These are phyloP conservation scores for Eueremaeus valkanovi DNA, from an alignment of 2,888 invertebrate genomes.

Conservation along the genomic window DNA sequence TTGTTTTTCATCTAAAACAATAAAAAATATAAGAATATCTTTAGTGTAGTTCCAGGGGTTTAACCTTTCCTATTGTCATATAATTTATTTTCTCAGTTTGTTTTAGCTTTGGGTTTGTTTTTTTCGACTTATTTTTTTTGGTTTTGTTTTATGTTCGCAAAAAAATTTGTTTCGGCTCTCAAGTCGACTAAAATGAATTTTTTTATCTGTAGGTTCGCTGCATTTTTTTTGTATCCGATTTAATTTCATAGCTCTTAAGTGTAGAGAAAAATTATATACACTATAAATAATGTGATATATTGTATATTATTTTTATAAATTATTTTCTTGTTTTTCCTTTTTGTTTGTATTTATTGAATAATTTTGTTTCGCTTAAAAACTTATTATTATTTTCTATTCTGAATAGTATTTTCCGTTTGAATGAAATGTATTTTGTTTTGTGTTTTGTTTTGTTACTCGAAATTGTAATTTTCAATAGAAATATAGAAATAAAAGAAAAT, in stretches of 20 bases:
- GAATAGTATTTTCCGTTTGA: no score
- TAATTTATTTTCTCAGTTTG: constrained; percentile 1
- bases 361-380: not conserved
- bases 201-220: not conserved
- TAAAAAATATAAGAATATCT: not conserved
- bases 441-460: not conserved
- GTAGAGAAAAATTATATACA: not conserved
- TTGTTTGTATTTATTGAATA: not conserved
- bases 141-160: not conserved
- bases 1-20: constrained; percentile 19
- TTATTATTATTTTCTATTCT: not conserved
- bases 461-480: not conserved
- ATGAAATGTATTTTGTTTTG: no score
- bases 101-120: not conserved
- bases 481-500: not conserved
- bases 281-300: no score
- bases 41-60: not conserved
- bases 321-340: no score
- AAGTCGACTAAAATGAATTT: not conserved
- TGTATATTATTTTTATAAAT: no score
- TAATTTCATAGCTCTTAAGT: not conserved
- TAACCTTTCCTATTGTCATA: not conserved
- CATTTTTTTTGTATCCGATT: not conserved
- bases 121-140: not conserved
- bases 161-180: constrained; percentile 16